A percentile compares a stretch with the other conserved stretches of the same genome.
phyloP scores from a whole-genome alignment of 2,888 invertebrate genomes.

The Melolontha melolontha region DNA sequence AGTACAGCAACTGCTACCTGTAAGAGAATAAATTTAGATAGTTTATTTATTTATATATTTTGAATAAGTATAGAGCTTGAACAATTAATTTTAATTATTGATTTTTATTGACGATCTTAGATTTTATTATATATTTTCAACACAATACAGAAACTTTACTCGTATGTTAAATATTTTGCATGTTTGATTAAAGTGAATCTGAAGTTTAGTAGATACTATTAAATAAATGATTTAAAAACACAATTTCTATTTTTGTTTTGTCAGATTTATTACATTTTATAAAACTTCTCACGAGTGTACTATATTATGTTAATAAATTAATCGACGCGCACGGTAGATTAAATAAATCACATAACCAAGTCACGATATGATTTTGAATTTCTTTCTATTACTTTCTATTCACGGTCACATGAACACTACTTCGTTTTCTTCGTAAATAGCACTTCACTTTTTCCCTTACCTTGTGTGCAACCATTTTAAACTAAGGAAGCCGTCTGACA shows the following conservation, averaged over 20 bases:
- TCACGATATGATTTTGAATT: background rate
- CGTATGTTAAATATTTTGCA: too few species aligned
- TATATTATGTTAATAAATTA: background rate
- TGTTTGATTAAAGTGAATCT: too few species aligned
- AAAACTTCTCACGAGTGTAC: background rate
- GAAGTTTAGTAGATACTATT: too few species aligned
- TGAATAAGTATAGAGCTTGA: too few species aligned
- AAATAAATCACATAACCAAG: slow-evolving; percentile 8
- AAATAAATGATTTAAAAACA: too few species aligned
- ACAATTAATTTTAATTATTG: too few species aligned
- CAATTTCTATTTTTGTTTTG: too few species aligned
- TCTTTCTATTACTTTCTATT: slow-evolving; percentile 25
- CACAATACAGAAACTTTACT: too few species aligned
- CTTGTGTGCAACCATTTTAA: slow-evolving; percentile 32
- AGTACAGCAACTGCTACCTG: slow-evolving; percentile 41
- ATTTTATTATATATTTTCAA: too few species aligned
- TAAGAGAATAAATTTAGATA: slow-evolving; percentile 9
- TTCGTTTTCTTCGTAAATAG: background rate
- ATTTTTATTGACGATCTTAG: too few species aligned
- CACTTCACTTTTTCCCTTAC: slow-evolving; percentile 23
- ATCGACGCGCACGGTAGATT: background rate
- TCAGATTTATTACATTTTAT: too few species aligned
- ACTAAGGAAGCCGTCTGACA: slow-evolving; percentile 7
- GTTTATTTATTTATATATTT: background rate
- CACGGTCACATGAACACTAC: background rate